phyloP scores from a whole-genome alignment of 2,888 invertebrate genomes.

The Dasypogon diadema region DNA sequence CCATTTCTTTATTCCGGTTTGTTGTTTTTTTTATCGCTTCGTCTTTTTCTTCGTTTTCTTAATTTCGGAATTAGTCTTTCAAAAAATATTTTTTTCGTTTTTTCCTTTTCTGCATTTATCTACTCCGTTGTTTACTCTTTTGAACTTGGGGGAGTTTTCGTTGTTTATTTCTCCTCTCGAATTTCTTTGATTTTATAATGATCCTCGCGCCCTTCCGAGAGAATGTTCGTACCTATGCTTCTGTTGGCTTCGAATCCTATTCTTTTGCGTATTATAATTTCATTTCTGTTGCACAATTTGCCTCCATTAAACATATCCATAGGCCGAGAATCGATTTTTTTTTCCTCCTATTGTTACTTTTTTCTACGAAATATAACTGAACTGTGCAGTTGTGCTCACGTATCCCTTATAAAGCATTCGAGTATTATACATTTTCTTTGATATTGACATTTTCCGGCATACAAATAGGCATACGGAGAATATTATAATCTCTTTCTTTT shows the following conservation, averaged over 20 bases:
- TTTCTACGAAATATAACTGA: no score
- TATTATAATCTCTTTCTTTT: no score
- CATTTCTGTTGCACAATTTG: neutral
- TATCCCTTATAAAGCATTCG: slow-evolving; percentile 28
- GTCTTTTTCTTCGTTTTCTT: neutral
- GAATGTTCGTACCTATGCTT: neutral
- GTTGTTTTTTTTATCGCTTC: neutral
- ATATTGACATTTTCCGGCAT: neutral
- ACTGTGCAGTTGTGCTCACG: neutral
- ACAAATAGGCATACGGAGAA: neutral
- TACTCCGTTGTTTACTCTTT: neutral
- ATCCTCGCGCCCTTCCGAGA: no score
- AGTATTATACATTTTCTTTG: slow-evolving; percentile 15
- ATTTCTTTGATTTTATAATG: no score
- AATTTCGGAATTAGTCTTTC: neutral
- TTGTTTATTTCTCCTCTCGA: neutral
- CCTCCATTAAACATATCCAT: neutral
- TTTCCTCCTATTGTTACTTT: no score
- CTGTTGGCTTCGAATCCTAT: no score
- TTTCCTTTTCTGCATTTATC: slow-evolving; percentile 38
- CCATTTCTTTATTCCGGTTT: slow-evolving; percentile 31
- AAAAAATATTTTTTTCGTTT: neutral
- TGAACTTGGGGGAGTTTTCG: neutral
- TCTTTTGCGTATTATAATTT: no score
- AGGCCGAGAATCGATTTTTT: neutral